These are phyloP conservation scores for Pangasius djambal DNA, from an alignment of 2,797 vertebrate species.

Conservation along the genomic window DNA sequence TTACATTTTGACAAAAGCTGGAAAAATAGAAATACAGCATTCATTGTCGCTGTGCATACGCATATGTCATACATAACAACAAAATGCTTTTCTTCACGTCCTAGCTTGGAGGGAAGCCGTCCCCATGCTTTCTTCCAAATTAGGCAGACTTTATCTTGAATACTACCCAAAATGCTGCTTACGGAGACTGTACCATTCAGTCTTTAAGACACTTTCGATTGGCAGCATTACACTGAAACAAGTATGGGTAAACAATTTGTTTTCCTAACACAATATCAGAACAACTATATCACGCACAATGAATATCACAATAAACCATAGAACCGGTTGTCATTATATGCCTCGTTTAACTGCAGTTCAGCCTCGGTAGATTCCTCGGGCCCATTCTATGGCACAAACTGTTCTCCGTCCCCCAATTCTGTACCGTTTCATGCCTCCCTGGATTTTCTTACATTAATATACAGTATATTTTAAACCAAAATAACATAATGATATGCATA, in stretches of 20 bases:
- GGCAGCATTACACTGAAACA: not conserved
- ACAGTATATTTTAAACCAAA: not conserved
- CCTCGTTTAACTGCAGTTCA: no score
- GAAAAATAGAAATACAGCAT: not conserved
- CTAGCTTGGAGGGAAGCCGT: not conserved
- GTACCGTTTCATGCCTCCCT: not conserved
- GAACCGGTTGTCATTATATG: not conserved
- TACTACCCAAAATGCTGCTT: not conserved
- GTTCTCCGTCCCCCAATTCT: not conserved
- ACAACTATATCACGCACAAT: not conserved
- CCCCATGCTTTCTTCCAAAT: not conserved
- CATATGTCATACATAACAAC: not conserved
- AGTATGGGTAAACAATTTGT: not conserved
- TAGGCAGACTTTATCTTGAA: slow-evolving; percentile 7
- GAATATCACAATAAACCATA: not conserved
- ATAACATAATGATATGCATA: not conserved
- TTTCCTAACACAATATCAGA: not conserved
- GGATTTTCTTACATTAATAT: not conserved
- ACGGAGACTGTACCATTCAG: not conserved
- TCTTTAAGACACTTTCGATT: not conserved
- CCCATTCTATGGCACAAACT: not conserved
- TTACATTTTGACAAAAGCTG: not conserved
- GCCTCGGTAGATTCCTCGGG: not conserved
- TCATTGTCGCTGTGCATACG: no score
- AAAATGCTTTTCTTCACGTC: not conserved